A percentile compares a stretch with the other conserved stretches of the same genome.
Conservation (phyloP, 1,140 invertebrate species). For the Orussus abietinus region DNA sequence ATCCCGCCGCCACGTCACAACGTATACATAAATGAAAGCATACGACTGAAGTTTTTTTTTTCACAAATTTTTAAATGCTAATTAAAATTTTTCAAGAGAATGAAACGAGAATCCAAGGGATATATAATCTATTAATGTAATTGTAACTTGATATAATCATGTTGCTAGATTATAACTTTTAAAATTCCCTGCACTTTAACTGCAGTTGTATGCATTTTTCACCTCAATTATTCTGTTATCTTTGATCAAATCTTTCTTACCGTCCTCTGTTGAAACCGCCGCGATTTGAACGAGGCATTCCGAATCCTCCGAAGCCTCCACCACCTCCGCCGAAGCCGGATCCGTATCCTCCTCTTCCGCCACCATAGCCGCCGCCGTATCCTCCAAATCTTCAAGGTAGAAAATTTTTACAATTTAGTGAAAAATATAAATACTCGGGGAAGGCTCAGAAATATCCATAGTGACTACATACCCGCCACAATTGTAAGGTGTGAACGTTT, state of each 20-base stretch:
- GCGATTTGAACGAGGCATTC: slow-evolving; percentile 42
- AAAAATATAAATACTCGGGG: slow-evolving; percentile 1
- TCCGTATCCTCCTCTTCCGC: slow-evolving; percentile 38
- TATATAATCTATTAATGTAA: too few species aligned
- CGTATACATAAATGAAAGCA: too few species aligned
- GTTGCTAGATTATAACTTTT: too few species aligned
- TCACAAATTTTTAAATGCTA: too few species aligned
- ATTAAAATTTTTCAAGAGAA: too few species aligned
- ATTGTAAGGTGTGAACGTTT: slow-evolving; percentile 50
- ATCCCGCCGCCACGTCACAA: too few species aligned
- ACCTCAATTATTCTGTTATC: too few species aligned
- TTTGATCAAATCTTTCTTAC: slow-evolving; percentile 37
- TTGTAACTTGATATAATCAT: too few species aligned
- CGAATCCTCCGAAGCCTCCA: slow-evolving; percentile 49
- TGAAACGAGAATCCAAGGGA: too few species aligned
- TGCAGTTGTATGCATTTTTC: too few species aligned
- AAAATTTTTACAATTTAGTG: neutral
- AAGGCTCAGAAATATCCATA: slow-evolving; percentile 9
- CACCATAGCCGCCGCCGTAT: slow-evolving; percentile 35
- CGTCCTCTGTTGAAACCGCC: slow-evolving; percentile 54
- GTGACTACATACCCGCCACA: slow-evolving; percentile 48
- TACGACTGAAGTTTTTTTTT: too few species aligned
- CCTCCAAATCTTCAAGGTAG: slow-evolving; percentile 34
- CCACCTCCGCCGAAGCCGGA: slow-evolving; percentile 39
- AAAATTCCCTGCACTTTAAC: too few species aligned